phyloP scores from a whole-genome alignment of 1,140 invertebrate genomes.

The Oreohelix idahoensis region DNA sequence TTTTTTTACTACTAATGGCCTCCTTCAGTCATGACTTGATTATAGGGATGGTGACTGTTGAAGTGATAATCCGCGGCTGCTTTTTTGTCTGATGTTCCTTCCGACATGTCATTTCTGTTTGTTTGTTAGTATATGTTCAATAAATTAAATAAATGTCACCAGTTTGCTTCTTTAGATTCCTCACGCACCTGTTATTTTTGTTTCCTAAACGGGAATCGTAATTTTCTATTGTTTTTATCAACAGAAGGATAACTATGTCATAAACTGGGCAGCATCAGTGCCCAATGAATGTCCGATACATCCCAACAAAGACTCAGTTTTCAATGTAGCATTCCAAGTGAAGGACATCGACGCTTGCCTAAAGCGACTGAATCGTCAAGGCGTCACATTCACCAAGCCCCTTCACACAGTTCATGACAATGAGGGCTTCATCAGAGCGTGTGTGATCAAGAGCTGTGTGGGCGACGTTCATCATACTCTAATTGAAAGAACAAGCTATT shows the following conservation, averaged over 20 bases:
- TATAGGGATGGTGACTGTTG: too few species aligned
- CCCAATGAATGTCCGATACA: background rate
- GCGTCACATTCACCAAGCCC: constrained; percentile 61
- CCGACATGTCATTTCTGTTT: too few species aligned
- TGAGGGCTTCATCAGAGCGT: constrained; percentile 69
- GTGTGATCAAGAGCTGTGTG: constrained; percentile 74
- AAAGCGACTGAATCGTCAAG: constrained; percentile 54
- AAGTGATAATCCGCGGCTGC: too few species aligned
- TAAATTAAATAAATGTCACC: background rate
- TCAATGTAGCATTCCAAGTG: constrained; percentile 75
- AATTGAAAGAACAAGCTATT: constrained; percentile 71
- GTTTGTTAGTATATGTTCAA: background rate
- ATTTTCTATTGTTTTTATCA: background rate
- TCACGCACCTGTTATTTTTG: background rate
- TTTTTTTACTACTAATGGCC: too few species aligned
- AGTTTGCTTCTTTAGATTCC: background rate
- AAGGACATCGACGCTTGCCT: constrained; percentile 68
- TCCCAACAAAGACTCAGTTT: constrained; percentile 70
- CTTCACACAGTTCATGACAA: constrained; percentile 59
- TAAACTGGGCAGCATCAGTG: background rate
- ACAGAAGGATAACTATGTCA: constrained; percentile 32
- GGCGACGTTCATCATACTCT: constrained; percentile 76
- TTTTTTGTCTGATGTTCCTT: too few species aligned
- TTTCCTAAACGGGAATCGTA: background rate
- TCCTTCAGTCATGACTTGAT: too few species aligned